Conservation (phyloP, 2,113 vertebrate species). For the Halichoerus grypus region DNA sequence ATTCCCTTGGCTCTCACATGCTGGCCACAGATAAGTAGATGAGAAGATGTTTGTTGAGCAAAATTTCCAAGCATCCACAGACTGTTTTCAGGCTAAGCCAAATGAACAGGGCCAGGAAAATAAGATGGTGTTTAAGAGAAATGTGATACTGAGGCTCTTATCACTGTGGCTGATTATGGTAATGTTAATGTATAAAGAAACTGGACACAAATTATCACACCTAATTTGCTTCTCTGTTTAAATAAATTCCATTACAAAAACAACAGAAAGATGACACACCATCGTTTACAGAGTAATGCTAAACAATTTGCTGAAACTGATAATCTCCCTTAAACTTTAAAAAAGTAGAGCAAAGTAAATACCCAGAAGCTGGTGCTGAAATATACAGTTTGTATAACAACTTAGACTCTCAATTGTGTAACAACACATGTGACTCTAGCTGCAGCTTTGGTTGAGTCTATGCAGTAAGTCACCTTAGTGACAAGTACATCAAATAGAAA, state of each 20-base stretch:
- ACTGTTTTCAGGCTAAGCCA: background rate
- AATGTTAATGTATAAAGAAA: background rate
- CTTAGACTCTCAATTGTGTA: background rate
- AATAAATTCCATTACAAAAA: background rate
- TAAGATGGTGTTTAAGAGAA: background rate
- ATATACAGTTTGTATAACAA: background rate
- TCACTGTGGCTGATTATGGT: background rate
- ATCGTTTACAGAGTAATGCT: background rate
- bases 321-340: constrained; percentile 7
- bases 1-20: background rate
- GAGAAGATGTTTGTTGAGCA: background rate
- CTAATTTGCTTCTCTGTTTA: background rate
- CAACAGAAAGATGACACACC: background rate
- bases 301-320: background rate
- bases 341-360: background rate
- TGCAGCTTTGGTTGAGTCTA: background rate
- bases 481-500: constrained; percentile 39
- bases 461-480: background rate
- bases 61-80: background rate
- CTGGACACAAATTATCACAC: background rate
- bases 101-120: background rate
- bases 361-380: background rate
- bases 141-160: background rate
- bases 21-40: background rate
- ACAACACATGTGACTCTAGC: background rate